Evolutionary conservation across 2,797 vertebrate species (phyloP).

Genomic region (Eospalax fontanierii): DNA sequence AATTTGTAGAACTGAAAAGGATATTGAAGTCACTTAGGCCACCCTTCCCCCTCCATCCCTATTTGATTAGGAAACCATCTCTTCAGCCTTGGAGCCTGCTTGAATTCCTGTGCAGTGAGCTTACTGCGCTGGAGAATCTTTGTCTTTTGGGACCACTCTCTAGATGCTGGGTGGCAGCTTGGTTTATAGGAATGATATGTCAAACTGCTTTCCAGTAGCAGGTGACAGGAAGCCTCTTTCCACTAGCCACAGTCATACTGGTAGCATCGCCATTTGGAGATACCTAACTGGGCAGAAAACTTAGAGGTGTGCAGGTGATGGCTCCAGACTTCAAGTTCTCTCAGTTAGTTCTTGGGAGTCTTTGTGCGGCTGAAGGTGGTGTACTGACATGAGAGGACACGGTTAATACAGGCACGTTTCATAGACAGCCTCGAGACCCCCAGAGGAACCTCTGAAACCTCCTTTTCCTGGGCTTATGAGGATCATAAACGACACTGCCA

Average conservation of each 20-base stretch:
- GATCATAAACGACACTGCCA: neutral
- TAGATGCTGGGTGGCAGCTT: neutral
- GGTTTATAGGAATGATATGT: neutral
- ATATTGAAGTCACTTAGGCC: neutral
- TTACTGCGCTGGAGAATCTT: neutral
- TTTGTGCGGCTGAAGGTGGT: neutral
- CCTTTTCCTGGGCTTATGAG: neutral
- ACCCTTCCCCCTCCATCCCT: neutral
- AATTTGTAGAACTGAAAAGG: neutral
- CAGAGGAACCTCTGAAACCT: slow-evolving; percentile 41
- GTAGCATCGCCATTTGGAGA: neutral
- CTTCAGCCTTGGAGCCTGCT: neutral
- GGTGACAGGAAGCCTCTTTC: neutral
- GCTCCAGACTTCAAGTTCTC: neutral
- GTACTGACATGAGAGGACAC: neutral
- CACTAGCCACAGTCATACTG: neutral
- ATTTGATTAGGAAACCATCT: neutral
- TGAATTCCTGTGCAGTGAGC: neutral
- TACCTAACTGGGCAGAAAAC: neutral
- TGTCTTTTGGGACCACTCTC: neutral
- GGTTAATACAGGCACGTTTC: neutral
- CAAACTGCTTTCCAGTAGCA: neutral
- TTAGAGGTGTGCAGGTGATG: neutral
- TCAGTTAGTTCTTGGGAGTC: neutral
- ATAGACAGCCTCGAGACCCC: slow-evolving; percentile 2